Conservation (phyloP, 35 echinoderm and acorn worm genomes). For the Eucidaris tribuloides region DNA sequence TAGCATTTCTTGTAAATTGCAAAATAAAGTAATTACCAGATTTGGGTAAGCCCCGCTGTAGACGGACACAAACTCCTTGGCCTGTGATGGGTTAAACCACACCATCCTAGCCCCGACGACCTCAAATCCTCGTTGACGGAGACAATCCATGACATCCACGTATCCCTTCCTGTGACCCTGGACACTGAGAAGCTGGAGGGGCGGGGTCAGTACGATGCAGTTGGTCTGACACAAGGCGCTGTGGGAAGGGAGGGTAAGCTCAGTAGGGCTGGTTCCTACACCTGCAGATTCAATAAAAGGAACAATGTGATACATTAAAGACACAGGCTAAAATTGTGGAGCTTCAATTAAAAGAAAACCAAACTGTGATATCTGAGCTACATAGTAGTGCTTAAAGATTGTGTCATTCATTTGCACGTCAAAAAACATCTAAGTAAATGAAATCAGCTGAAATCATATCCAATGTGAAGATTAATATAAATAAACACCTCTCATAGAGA, state of each 20-base stretch:
- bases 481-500: too few species aligned
- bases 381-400: neutral
- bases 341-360: too few species aligned
- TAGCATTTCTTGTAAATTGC: neutral
- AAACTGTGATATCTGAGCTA: neutral
- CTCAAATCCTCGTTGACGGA: conserved; percentile 61
- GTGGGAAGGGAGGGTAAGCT: conserved; percentile 66
- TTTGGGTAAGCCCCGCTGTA: conserved; percentile 36
- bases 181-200: conserved; percentile 64
- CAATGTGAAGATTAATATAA: neutral
- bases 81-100: conserved; percentile 70
- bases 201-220: conserved; percentile 83
- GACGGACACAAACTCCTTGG: conserved; percentile 53
- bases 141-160: conserved; percentile 75
- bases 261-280: conserved; percentile 62
- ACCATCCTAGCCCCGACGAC: conserved; percentile 85
- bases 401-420: neutral
- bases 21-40: conserved; percentile 46
- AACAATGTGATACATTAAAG: neutral
- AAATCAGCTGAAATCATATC: neutral
- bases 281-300: conserved; percentile 50
- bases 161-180: conserved; percentile 69
- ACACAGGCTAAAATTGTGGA: neutral
- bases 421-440: neutral
- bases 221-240: conserved; percentile 96